Evolutionary conservation across 1,140 invertebrate species (phyloP).

Genomic region (Panonychus citri): DNA sequence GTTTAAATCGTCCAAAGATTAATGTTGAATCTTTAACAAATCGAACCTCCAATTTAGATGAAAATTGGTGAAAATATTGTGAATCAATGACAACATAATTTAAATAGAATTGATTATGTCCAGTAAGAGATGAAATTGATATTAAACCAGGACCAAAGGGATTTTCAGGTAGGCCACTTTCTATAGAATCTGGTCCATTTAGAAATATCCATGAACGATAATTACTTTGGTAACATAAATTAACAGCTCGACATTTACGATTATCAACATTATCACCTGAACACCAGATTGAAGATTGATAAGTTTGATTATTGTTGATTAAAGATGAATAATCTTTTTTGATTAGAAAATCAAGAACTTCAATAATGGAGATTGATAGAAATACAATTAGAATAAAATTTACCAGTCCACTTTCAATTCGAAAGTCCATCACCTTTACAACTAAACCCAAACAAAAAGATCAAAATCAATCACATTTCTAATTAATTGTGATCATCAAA

Average conservation of each 20-base stretch:
- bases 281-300: not conserved
- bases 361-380: too few relatives aligned
- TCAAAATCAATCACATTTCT: too few relatives aligned
- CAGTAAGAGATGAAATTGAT: constrained; percentile 21
- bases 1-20: constrained; percentile 26
- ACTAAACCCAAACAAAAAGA: too few relatives aligned
- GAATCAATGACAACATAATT: constrained; percentile 18
- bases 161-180: constrained; percentile 14
- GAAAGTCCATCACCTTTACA: too few relatives aligned
- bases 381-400: too few relatives aligned
- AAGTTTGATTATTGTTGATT: not conserved
- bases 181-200: constrained; percentile 13
- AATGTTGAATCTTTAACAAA: constrained; percentile 11
- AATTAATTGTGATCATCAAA: too few relatives aligned
- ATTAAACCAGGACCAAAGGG: constrained; percentile 15
- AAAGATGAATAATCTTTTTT: too few relatives aligned
- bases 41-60: not conserved
- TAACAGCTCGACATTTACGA: constrained; percentile 21
- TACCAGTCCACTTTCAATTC: too few relatives aligned
- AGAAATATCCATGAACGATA: constrained; percentile 22
- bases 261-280: not conserved
- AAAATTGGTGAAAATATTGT: not conserved
- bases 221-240: constrained; percentile 21
- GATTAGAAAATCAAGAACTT: too few relatives aligned
- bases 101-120: constrained; percentile 21